These are phyloP conservation scores for Nephrotoma flavescens DNA, from an alignment of 2,888 invertebrate species.

Conservation along the genomic window DNA sequence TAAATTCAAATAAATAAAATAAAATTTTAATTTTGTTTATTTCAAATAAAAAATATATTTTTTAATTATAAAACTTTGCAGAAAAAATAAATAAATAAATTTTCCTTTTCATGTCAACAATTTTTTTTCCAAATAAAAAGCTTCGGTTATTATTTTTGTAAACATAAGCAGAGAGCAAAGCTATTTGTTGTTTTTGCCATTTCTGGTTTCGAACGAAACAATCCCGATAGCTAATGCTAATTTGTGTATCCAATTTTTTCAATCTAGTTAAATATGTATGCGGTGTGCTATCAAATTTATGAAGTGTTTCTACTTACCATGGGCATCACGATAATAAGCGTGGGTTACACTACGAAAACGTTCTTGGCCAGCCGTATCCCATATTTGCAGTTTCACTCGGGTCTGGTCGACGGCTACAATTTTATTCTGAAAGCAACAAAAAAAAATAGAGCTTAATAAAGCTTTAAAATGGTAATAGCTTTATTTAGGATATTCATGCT, in stretches of 20 bases:
- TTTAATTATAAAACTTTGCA: neutral
- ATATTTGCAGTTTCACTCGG: conserved; percentile 89
- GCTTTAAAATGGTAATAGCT: neutral
- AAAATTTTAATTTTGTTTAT: neutral
- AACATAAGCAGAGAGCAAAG: too few species aligned
- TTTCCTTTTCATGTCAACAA: neutral
- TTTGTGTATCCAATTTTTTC: too few species aligned
- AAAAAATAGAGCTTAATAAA: neutral
- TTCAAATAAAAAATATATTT: neutral
- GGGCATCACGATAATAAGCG: conserved; percentile 88
- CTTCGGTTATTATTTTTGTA: neutral
- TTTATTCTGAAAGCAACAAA: conserved; percentile 50
- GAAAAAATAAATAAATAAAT: neutral
- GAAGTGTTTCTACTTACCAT: conserved; percentile 48
- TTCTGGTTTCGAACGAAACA: too few species aligned
- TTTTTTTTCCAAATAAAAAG: neutral
- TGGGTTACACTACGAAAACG: conserved; percentile 87
- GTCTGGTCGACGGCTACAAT: conserved; percentile 66
- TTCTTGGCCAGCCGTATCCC: conserved; percentile 93
- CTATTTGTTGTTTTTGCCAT: too few species aligned
- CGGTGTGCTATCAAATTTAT: neutral
- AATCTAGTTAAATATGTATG: too few species aligned
- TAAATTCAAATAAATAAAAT: neutral
- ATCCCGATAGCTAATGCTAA: too few species aligned
- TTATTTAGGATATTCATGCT: neutral